phyloP scores from a whole-genome alignment of 2,113 vertebrate species.

The Psittacara wagleri region DNA sequence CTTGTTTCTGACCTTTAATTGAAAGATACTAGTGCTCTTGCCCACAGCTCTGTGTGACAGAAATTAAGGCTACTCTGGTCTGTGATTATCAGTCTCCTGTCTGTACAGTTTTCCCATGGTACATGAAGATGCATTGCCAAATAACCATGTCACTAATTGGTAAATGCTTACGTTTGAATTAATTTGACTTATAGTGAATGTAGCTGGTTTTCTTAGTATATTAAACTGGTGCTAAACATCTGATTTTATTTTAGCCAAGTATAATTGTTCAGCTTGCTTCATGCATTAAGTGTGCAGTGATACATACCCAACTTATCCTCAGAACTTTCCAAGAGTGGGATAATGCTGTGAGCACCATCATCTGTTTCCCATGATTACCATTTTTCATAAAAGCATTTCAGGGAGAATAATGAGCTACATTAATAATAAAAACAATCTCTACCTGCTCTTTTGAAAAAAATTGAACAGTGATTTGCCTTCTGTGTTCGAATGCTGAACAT shows the following conservation, averaged over 20 bases:
- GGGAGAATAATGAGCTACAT: background rate
- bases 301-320: background rate
- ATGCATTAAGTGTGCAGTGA: background rate
- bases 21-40: background rate
- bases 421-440: background rate
- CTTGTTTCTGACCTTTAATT: background rate
- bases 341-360: background rate
- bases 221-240: conserved; percentile 42
- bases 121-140: conserved; percentile 43
- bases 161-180: conserved; percentile 61
- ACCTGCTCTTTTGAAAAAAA: background rate
- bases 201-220: conserved; percentile 29
- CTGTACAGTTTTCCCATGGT: background rate
- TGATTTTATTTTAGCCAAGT: conserved; percentile 52
- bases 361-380: background rate
- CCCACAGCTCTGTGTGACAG: background rate
- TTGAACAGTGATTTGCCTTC: background rate
- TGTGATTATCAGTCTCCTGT: background rate
- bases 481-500: background rate
- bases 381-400: background rate
- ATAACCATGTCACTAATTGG: conserved; percentile 56
- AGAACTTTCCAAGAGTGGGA: background rate
- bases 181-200: conserved; percentile 45
- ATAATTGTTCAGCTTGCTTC: conserved; percentile 5
- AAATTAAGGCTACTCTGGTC: background rate